Evolutionary conservation across 2,797 vertebrate genomes (phyloP), one percentile per base, ranked within the genome.

Genomic region (Tamandua tetradactyla): DNA sequence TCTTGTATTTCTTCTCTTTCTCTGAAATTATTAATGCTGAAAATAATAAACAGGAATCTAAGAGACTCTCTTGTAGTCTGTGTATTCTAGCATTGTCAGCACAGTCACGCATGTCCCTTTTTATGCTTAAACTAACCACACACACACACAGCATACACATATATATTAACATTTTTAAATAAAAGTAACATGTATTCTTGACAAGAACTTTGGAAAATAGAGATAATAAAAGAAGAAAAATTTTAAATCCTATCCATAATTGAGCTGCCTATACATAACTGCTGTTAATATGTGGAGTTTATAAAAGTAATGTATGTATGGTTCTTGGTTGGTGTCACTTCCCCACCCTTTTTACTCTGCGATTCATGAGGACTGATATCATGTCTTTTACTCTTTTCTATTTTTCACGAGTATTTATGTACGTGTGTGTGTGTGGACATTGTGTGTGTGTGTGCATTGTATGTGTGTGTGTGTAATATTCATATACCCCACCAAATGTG

Each of bases 21-120:
- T 96, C 75, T 88, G 74, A 52, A 89, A 93, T 93, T 93, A 84
- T 59, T 80, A 78, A 37, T 74, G 44, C 55, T 78, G 37, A 75
- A 80, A 80, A 91, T 66, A 83, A 71, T 68, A 68, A 82, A 57
- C 20, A 25, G 15, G 7, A 20, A 66, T 47, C 35, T 59, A 84
- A 87, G 72, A 30, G 11, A 37, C 20, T 69, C 86, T 91, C 25
- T 64, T 66, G 42, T 32, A 49, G 0, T 4, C 4, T 35, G 7
- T 91, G 14, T 52, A 9, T 69, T 81, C n/a, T 84, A 40, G 64
- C 57, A 23, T 71, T 20, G 30, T 3, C 47, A 32, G 20, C 64
- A 22, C 2, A 30, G 4, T 30, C 13, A 37, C 14, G 14, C 10
- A 57, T 7, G 17, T 79, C 72, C 47, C 44, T n/a, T 27, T 87